Percentiles rank a stretch among this genome's conserved stretches.
Evolutionary conservation across 2,113 vertebrate genomes (phyloP).

Genomic region (Lontra canadensis): DNA sequence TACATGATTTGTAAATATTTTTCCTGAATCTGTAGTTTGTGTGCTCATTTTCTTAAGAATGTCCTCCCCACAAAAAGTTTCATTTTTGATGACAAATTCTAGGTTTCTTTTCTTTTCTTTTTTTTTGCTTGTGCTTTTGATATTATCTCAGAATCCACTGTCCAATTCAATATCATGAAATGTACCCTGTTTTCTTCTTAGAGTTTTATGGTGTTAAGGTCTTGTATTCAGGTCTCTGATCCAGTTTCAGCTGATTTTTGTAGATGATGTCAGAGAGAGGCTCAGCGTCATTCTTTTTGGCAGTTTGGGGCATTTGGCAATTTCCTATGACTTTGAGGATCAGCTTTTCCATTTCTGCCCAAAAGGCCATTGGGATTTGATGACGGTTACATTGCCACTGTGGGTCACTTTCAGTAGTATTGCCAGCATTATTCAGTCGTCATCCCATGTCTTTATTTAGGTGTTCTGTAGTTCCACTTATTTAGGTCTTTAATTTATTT

Average conservation of each 20-base stretch:
- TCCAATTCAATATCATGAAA: neutral
- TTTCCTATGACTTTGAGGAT: neutral
- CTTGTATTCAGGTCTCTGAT: neutral
- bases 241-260: neutral
- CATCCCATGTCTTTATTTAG: neutral
- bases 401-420: neutral
- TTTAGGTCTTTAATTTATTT: neutral
- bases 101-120: neutral
- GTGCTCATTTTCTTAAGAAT: neutral
- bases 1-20: neutral
- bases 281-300: neutral
- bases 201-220: neutral
- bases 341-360: neutral
- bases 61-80: neutral
- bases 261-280: neutral
- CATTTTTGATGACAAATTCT: neutral
- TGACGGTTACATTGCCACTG: neutral
- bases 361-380: neutral
- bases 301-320: neutral
- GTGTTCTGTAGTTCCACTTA: neutral
- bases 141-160: neutral
- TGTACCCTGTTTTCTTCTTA: neutral
- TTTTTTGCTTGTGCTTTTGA: neutral
- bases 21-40: neutral
- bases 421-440: neutral